These are phyloP conservation scores for Trinectes maculatus DNA, from an alignment of 2,113 vertebrate genomes.

Conservation along the genomic window DNA sequence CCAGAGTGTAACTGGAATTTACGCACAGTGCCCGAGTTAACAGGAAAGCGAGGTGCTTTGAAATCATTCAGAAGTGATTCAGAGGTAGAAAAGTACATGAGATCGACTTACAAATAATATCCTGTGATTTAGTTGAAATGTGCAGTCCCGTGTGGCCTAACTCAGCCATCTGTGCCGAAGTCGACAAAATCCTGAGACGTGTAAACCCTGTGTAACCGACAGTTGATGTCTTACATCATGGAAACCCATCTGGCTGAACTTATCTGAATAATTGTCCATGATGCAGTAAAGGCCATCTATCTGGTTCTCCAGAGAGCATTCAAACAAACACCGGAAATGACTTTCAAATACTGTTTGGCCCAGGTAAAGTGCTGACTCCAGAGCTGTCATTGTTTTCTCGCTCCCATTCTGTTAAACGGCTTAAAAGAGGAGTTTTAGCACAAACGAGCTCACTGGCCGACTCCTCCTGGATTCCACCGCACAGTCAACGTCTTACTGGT, in stretches of 20 bases:
- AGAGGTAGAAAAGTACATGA: slow-evolving; percentile 45
- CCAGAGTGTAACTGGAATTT: slow-evolving; percentile 35
- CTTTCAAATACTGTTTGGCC: slow-evolving; percentile 42
- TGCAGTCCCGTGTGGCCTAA: slow-evolving; percentile 17
- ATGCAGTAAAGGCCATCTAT: slow-evolving; percentile 36
- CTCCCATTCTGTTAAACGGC: slow-evolving; percentile 28
- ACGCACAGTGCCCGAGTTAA: slow-evolving; percentile 1
- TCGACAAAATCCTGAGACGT: slow-evolving; percentile 20
- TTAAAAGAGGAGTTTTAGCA: slow-evolving; percentile 59
- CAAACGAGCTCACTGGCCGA: slow-evolving; percentile 70
- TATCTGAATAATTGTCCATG: slow-evolving; percentile 11
- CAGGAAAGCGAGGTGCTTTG: slow-evolving; percentile 12
- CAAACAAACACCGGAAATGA: slow-evolving; percentile 38
- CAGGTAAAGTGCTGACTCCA: slow-evolving; percentile 35
- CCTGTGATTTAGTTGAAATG: slow-evolving; percentile 44
- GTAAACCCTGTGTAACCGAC: slow-evolving; percentile 35
- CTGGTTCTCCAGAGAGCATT: slow-evolving; percentile 22
- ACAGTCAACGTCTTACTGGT: slow-evolving; percentile 12
- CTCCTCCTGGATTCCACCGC: slow-evolving; percentile 38
- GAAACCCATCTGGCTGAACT: slow-evolving; percentile 59
- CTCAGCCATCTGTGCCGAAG: slow-evolving; percentile 48
- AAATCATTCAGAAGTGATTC: slow-evolving; percentile 21
- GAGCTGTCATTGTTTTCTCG: slow-evolving; percentile 26
- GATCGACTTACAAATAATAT: slow-evolving; percentile 56
- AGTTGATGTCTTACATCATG: slow-evolving; percentile 42